Evolutionary conservation across 2,797 vertebrate genomes (phyloP).

Genomic region (Triplophysa yarkandensis): DNA sequence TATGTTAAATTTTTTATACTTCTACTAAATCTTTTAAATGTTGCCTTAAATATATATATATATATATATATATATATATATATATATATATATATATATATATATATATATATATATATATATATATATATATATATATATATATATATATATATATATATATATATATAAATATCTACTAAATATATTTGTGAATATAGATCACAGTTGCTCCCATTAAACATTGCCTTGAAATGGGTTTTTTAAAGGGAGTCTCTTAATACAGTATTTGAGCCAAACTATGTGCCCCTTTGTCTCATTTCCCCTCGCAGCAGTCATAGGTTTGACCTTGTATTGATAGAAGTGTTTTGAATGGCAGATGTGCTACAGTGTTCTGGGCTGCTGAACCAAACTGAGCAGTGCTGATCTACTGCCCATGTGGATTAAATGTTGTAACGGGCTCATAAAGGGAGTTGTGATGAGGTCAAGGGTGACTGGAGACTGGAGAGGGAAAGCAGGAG

Average conservation of each 20-base stretch:
- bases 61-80: too few species aligned
- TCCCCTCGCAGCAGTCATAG: background rate
- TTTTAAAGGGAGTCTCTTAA: too few species aligned
- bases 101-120: too few species aligned
- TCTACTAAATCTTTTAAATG: background rate
- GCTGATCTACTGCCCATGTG: slow-evolving; percentile 14
- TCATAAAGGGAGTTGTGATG: slow-evolving; percentile 17
- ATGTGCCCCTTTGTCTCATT: background rate
- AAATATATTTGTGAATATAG: background rate
- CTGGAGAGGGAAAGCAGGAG: slow-evolving; percentile 58
- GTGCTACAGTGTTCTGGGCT: background rate
- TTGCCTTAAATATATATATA: too few species aligned
- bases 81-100: too few species aligned
- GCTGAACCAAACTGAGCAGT: slow-evolving; percentile 3
- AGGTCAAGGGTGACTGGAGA: slow-evolving; percentile 5
- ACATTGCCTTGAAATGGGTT: too few species aligned
- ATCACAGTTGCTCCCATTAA: too few species aligned
- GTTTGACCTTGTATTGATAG: slow-evolving; percentile 12
- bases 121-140: too few species aligned
- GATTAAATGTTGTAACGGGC: slow-evolving; percentile 4
- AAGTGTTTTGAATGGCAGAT: slow-evolving; percentile 19
- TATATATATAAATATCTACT: too few species aligned
- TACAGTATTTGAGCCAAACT: too few species aligned
- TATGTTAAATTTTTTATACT: background rate
- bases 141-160: too few species aligned